phyloP scores from a whole-genome alignment of 2,797 vertebrate species.

The Macropodus opercularis region DNA sequence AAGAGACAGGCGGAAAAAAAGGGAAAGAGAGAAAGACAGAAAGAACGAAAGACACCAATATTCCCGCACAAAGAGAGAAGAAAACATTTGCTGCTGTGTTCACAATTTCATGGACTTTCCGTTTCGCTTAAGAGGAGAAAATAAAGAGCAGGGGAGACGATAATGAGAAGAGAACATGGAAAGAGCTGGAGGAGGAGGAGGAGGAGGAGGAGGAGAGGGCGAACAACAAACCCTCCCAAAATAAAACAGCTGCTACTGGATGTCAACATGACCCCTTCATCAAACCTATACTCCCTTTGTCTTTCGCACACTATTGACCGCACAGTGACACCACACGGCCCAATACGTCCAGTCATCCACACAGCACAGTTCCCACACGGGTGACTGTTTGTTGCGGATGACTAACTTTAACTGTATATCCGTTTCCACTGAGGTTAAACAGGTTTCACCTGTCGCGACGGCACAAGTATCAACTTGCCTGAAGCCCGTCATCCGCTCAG shows the following conservation, averaged over 20 bases:
- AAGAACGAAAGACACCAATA: slow-evolving; percentile 52
- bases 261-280: slow-evolving; percentile 60
- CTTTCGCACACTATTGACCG: slow-evolving; percentile 6
- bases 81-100: slow-evolving; percentile 56
- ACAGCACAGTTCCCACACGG: slow-evolving; percentile 54
- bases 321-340: slow-evolving; percentile 34
- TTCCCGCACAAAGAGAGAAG: slow-evolving; percentile 67
- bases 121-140: slow-evolving; percentile 39
- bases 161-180: slow-evolving; percentile 47
- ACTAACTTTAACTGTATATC: slow-evolving; percentile 36
- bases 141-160: slow-evolving; percentile 41
- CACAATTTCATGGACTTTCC: slow-evolving; percentile 26
- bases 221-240: slow-evolving; percentile 30
- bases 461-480: slow-evolving; percentile 67
- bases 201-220: too few species aligned
- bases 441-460: slow-evolving; percentile 75
- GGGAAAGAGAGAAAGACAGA: slow-evolving; percentile 10
- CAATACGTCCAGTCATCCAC: slow-evolving; percentile 7
- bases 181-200: slow-evolving; percentile 23
- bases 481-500: slow-evolving; percentile 13
- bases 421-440: slow-evolving; percentile 67
- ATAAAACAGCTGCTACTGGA: slow-evolving; percentile 50
- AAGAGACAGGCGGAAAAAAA: slow-evolving; percentile 28
- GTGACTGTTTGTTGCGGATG: slow-evolving; percentile 52
- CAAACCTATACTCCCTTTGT: slow-evolving; percentile 20